These are phyloP conservation scores for Tuberolachnus salignus DNA, from an alignment of 2,888 invertebrate species.

Conservation along the genomic window DNA sequence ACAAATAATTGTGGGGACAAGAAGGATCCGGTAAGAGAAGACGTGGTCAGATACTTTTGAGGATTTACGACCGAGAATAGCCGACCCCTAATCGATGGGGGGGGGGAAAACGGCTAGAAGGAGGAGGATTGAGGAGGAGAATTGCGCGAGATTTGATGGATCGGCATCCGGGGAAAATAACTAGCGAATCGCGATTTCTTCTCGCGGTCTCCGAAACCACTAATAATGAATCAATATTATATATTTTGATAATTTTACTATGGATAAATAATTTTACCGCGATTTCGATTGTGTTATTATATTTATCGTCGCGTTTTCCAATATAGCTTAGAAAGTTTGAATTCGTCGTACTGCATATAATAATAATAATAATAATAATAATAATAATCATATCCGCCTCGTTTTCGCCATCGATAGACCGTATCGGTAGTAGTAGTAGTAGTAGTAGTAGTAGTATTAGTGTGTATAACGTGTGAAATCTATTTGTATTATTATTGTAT, in stretches of 20 bases:
- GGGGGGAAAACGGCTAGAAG: too few species aligned
- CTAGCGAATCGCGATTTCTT: neutral
- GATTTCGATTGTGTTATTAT: neutral
- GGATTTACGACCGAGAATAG: too few species aligned
- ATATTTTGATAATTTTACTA: neutral
- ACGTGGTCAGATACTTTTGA: too few species aligned
- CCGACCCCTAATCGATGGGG: too few species aligned
- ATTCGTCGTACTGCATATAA: neutral
- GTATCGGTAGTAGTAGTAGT: neutral
- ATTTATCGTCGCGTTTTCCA: neutral
- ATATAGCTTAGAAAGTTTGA: constrained; percentile 10
- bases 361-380: neutral
- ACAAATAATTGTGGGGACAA: too few species aligned
- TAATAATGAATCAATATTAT: too few species aligned
- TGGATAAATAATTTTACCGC: neutral
- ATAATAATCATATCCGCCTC: neutral
- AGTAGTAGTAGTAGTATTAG: too few species aligned
- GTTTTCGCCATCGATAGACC: neutral
- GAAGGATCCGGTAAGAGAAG: too few species aligned
- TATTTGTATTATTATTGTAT: too few species aligned
- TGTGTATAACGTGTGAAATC: too few species aligned
- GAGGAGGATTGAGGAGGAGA: too few species aligned
- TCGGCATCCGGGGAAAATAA: neutral
- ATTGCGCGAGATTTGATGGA: too few species aligned
- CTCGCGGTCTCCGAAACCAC: neutral